Evolutionary conservation across 2,888 invertebrate genomes (phyloP), one percentile per base, ranked within the genome.

Genomic region (Encarsia formosa): DNA sequence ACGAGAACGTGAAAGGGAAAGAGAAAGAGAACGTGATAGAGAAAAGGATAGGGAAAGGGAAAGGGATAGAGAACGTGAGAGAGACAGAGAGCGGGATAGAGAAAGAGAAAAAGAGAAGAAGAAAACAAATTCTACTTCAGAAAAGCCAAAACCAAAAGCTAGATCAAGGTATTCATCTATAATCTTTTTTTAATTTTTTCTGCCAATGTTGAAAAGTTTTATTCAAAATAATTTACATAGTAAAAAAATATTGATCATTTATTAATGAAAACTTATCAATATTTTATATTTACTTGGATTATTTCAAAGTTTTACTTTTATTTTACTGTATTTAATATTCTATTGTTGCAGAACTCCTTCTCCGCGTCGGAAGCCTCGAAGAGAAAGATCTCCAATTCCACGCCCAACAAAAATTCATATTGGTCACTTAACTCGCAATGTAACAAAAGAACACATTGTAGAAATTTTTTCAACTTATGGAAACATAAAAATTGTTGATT

Each of bases 401-500:
- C 84, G 90, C 34, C 93, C 96, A 0, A 88, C 89, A 1, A 89
- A 96, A 67, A 93, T 98, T 65, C 96, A 97, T 70, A 88, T 98
- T 56, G 96, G 95, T 0, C 84, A 91, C 9, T 77, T 98, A 54
- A 95, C 96, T 0, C 79, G 94, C 20, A 98, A 98, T 69, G 92
- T 98, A 2, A 89, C 87, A 56, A 88, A 88, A 66, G 94, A 93
- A 2, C 95, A 95, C 71, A 81, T 96, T 37, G 76, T 83, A 59
- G 95, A 96, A 75, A 95, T 96, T 65, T 96, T 96, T 70, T 83
- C 88, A n/a, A 84, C 85, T 8, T 92, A 91, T 65, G 92, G 92
- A 13, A 81, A 81, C 46, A 85, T 98, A 1, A 94, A 94, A 74
- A 79, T 82, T 65, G 86, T 97, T 0, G 97, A 98, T 68, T 89